phyloP scores from a whole-genome alignment of 2,113 vertebrate genomes.

The Eulacestoma nigropectus region DNA sequence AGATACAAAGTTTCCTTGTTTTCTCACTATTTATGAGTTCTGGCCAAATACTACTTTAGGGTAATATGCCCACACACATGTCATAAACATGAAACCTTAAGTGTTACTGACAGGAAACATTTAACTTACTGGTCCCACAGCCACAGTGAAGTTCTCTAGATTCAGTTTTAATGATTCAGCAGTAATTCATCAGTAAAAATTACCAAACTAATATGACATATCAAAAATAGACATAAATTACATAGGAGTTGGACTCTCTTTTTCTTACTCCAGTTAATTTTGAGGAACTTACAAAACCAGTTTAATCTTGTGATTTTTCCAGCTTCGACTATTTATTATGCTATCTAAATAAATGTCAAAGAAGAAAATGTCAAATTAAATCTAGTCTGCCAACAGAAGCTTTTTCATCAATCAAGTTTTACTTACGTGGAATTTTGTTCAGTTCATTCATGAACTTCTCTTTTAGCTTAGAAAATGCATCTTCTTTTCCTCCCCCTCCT shows the following conservation, averaged over 20 bases:
- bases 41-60: neutral
- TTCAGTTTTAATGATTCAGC: neutral
- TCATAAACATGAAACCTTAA: neutral
- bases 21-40: neutral
- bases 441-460: constrained; percentile 99
- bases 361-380: neutral
- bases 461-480: constrained; percentile 93
- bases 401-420: neutral
- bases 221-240: neutral
- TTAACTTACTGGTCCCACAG: neutral
- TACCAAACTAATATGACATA: neutral
- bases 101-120: neutral
- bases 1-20: neutral
- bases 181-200: neutral
- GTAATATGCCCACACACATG: neutral
- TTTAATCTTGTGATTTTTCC: neutral
- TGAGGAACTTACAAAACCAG: neutral
- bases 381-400: neutral
- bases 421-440: constrained; percentile 98
- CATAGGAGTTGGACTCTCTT: neutral
- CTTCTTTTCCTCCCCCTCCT: constrained; percentile 83
- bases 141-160: neutral
- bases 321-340: neutral
- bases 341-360: neutral
- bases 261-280: neutral